Evolutionary conservation across 1,140 invertebrate species (phyloP), one percentile per base, ranked within the genome.

Genomic region (Phortica variegata): DNA sequence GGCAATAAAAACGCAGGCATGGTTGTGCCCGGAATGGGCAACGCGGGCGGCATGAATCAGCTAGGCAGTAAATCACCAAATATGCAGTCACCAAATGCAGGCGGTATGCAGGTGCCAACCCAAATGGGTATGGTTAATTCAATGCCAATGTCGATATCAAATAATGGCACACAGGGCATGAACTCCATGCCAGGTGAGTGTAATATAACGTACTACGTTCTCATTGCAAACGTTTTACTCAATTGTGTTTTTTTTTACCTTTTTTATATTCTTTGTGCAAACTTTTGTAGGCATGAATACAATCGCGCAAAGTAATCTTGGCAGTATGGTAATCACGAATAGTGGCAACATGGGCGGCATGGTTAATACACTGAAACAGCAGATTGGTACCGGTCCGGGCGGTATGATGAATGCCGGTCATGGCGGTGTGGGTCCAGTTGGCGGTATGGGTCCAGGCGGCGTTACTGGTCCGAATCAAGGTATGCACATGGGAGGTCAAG

Each of bases 11-110:
- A 79, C 73, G n/a, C 48, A 3, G 80, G 79, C 58, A 80, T 89
- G 78, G 85, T 88, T 41, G 79, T 83, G 52, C 87, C 88, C 63
- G 83, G 83, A 16, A 83, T 88, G 80, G 47, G 45, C 12, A 40
- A 39, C n/a, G 33, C 33, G 20, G 52, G 26, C 21, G 47, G 42
- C 19, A 82, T 84, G 68, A 86, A 83, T 68, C 83, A 84, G 56
- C 79, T 89, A 68, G 86, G 86, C 51, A 90, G 81, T 75, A 90
- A 89, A 66, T 89, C 87, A 75, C 86, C 87, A 37, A 90, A 87
- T 62, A 79, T 91, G 73, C 89, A 90, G 75, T 90, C 88, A 34
- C 87, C 88, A 38, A 87, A 87, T 9, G 89, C 90, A 68, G 80
- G 80, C 34, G 83, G 78, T 61, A 73, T 85, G 63, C 61, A 61